phyloP scores from a whole-genome alignment of 2,797 vertebrate species.

The Malurus splendens region DNA sequence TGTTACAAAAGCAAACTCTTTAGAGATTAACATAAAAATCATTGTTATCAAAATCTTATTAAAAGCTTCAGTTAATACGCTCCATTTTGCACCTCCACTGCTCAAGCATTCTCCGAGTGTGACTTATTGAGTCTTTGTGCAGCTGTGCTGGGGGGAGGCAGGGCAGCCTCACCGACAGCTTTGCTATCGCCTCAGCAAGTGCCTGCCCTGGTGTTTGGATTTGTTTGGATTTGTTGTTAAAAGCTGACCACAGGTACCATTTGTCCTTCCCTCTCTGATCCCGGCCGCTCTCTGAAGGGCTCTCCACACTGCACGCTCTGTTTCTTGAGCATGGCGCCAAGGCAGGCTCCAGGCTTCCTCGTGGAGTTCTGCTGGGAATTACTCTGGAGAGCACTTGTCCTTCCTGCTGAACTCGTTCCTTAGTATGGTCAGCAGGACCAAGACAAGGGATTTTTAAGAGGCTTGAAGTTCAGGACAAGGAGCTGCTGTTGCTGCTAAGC shows the following conservation, averaged over 20 bases:
- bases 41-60: constrained; percentile 55
- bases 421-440: not conserved
- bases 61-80: constrained; percentile 26
- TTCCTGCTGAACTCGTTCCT: not conserved
- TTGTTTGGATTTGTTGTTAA: not conserved
- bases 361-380: not conserved
- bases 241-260: not conserved
- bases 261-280: not conserved
- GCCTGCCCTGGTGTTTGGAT: not conserved
- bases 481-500: not conserved
- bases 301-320: not conserved
- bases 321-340: not conserved
- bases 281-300: not conserved
- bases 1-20: constrained; percentile 52
- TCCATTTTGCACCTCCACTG: not conserved
- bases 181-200: not conserved
- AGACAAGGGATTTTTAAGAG: not conserved
- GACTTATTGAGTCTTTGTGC: not conserved
- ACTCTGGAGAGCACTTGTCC: not conserved
- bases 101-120: not conserved
- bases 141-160: not conserved
- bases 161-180: not conserved
- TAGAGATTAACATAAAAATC: constrained; percentile 41
- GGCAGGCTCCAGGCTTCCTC: not conserved
- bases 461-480: not conserved